phyloP scores from a whole-genome alignment of 2,888 invertebrate species.

The Heliconius hortense region DNA sequence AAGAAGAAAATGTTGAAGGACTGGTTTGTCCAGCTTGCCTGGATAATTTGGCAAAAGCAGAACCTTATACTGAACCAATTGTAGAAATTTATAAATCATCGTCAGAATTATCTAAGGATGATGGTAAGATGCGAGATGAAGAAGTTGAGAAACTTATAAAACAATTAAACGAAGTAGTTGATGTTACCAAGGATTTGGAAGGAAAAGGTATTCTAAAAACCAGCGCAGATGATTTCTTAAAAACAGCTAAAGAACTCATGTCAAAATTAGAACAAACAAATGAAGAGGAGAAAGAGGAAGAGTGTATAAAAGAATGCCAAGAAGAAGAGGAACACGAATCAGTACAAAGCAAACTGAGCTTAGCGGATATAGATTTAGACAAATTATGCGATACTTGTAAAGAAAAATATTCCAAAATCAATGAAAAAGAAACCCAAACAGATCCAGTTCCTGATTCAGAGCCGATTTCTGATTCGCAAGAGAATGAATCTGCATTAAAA shows the following conservation, averaged over 20 bases:
- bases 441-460: conserved; percentile 4
- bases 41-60: neutral
- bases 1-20: neutral
- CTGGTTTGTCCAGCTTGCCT: conserved; percentile 18
- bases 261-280: conserved; percentile 41
- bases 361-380: conserved; percentile 27
- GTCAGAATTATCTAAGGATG: conserved; percentile 22
- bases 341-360: neutral
- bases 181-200: conserved; percentile 47
- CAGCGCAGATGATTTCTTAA: conserved; percentile 48
- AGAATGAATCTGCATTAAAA: conserved; percentile 18
- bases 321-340: neutral
- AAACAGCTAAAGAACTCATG: conserved; percentile 47
- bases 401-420: conserved; percentile 36
- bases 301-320: conserved; percentile 9
- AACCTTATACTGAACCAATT: conserved; percentile 7
- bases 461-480: neutral
- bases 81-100: conserved; percentile 9
- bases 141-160: conserved; percentile 46
- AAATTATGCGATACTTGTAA: conserved; percentile 44
- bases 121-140: conserved; percentile 34
- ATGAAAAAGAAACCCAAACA: conserved; percentile 24
- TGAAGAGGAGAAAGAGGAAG: neutral
- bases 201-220: conserved; percentile 41
- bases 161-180: conserved; percentile 48